Conservation (phyloP, 2,888 invertebrate species). For the Lacanobia wlatinum region DNA sequence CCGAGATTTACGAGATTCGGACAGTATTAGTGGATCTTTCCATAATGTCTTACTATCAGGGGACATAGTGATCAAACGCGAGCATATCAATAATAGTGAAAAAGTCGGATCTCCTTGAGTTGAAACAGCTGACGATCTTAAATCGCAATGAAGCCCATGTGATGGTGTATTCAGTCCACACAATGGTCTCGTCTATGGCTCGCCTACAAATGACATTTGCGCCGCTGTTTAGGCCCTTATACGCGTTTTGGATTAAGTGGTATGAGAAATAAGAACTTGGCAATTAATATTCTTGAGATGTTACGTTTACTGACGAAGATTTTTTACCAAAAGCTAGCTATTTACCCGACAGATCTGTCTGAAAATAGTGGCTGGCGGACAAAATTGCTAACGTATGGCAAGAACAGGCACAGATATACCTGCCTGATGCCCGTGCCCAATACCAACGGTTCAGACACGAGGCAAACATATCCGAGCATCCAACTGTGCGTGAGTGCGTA, state of each 20-base stretch:
- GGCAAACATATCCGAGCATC: no score
- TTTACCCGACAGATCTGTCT: no score
- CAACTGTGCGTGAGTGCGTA: no score
- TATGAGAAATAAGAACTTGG: constrained; percentile 5
- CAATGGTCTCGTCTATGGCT: not conserved
- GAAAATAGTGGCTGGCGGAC: no score
- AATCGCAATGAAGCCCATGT: constrained; percentile 1
- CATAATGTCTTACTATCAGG: not conserved
- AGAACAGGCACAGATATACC: no score
- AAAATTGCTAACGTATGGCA: no score
- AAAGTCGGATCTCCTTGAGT: not conserved
- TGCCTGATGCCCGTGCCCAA: no score
- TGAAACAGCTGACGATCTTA: not conserved
- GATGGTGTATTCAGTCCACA: constrained; percentile 47
- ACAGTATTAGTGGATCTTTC: not conserved
- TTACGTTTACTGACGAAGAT: not conserved
- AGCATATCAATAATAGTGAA: not conserved
- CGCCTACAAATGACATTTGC: constrained; percentile 46
- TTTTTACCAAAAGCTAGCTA: no score
- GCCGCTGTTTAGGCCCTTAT: constrained; percentile 17
- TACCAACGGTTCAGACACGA: no score
- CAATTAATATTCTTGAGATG: not conserved
- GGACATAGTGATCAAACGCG: no score
- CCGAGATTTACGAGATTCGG: not conserved
- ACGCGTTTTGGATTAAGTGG: constrained; percentile 40